Base-by-base conservation (phyloP, 2,888 invertebrate genomes). In the Hanleya hanleyi region DNA sequence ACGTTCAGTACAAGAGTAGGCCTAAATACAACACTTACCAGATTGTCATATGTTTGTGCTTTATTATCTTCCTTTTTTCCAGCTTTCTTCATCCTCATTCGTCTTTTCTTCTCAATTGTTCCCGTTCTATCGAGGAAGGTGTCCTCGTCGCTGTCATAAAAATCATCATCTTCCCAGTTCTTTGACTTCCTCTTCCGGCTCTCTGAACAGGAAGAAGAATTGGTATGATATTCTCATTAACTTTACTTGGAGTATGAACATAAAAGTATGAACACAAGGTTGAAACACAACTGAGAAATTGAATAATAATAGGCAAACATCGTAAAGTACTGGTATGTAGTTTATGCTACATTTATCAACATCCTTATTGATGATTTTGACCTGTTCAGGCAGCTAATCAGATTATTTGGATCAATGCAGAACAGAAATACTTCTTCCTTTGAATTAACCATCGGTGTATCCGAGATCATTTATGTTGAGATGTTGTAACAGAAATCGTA, bases 81-180 rank as follows among this genome's bases (percentile, higher is more conserved):
- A 49, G 91, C 89, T 75, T 92, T 90, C 73, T 90, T 92, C 94
- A 96, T 96, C 70, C 97, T 92, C 73, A 93, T 93, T 82, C 94
- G 93, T 7, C 98, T 93, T 88, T 97, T 98, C 82, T 93, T 93
- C 90, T 98, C 97, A 32, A 99, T 94, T 71, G 94, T 94, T 0
- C 98, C 99, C 0, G 99, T 99, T 77, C 99, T 92, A 90, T 99
- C 99, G 69, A 97, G 93, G 92, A 96, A 99, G 32, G 95, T 95
- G 90, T 99, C 99, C 75, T 99, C 99, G 86, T 99, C 98, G 0
- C 96, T 96, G 82, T 96, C 96, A 89, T 97, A 97, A 88, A 93
- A 97, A 90, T 97, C 98, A 86, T 98, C 96, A 2, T 95, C 96
- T 77, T 87, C 90, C 88, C 95, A 95, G 82, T 95, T 94, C 80